Conservation (phyloP, 1,140 invertebrate species). For the Odontomachus brunneus region DNA sequence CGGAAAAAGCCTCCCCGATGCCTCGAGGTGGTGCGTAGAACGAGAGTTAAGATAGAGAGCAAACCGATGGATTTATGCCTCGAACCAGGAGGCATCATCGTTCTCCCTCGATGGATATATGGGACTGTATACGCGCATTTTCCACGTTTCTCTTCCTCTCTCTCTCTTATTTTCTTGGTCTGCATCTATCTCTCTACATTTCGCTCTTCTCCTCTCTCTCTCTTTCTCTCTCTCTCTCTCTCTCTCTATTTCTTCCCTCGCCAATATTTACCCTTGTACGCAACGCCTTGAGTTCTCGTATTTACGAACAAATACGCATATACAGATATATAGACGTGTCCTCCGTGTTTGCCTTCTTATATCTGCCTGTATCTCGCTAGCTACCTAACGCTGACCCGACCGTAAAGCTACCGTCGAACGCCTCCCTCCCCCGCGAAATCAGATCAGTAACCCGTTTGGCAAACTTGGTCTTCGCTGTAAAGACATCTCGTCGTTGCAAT, state of each 20-base stretch:
- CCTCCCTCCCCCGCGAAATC: constrained; percentile 41
- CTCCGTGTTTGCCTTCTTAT: constrained; percentile 82
- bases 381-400: constrained; percentile 64
- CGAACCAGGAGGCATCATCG: constrained; percentile 76
- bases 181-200: constrained; percentile 36
- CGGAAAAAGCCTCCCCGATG: constrained; percentile 62
- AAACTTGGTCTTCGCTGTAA: constrained; percentile 44
- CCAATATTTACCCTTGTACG: constrained; percentile 79
- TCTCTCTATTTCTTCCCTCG: constrained; percentile 55
- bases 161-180: constrained; percentile 21
- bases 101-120: constrained; percentile 72
- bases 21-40: constrained; percentile 74
- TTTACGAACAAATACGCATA: constrained; percentile 82
- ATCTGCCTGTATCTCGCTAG: constrained; percentile 75
- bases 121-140: constrained; percentile 52
- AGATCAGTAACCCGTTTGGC: constrained; percentile 50
- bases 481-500: constrained; percentile 22
- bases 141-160: constrained; percentile 46
- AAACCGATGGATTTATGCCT: constrained; percentile 83
- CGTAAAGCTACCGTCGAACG: constrained; percentile 59
- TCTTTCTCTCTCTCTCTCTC: constrained; percentile 14
- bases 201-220: neutral
- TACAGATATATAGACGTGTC: constrained; percentile 70
- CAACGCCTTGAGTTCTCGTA: constrained; percentile 78
- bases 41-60: constrained; percentile 78